Evolutionary conservation across 2,888 invertebrate genomes (phyloP).

Genomic region (Sinohyriopsis cumingii): DNA sequence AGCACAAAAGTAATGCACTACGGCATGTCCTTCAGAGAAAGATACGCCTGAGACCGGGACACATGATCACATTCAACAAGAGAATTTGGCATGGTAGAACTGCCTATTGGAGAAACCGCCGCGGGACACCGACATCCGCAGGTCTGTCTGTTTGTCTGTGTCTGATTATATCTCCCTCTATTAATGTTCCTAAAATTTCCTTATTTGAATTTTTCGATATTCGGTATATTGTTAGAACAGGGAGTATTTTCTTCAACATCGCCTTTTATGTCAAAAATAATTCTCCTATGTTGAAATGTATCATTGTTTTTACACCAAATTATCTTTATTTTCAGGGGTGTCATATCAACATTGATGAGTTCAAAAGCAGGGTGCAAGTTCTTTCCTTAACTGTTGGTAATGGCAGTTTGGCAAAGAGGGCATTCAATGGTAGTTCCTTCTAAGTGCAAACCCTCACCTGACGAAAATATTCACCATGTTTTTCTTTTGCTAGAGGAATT

Average conservation of each 20-base stretch:
- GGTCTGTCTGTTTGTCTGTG: conserved; percentile 31
- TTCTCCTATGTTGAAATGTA: not conserved
- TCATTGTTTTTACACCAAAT: not conserved
- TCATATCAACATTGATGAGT: conserved; percentile 67
- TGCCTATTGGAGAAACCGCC: conserved; percentile 46
- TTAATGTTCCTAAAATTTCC: too few species aligned
- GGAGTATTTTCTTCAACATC: too few species aligned
- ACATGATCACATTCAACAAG: conserved; percentile 64
- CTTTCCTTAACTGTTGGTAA: conserved; percentile 13
- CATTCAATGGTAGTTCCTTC: conserved; percentile 5
- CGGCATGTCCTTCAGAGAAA: conserved; percentile 37
- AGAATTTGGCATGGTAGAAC: conserved; percentile 62
- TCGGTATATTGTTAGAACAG: too few species aligned
- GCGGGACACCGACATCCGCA: conserved; percentile 62
- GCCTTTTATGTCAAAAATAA: too few species aligned
- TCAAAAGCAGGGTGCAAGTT: conserved; percentile 55
- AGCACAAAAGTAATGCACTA: too few species aligned
- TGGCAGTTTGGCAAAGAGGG: conserved; percentile 24
- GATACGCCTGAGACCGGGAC: conserved; percentile 54
- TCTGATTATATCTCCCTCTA: too few species aligned
- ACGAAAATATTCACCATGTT: too few species aligned
- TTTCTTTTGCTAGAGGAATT: too few species aligned
- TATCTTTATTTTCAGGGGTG: conserved; percentile 54
- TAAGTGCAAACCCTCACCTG: too few species aligned
- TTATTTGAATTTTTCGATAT: too few species aligned